Evolutionary conservation across 2,888 invertebrate genomes (phyloP), one percentile per base, ranked within the genome.

Genomic region (Pherbina coryleti): DNA sequence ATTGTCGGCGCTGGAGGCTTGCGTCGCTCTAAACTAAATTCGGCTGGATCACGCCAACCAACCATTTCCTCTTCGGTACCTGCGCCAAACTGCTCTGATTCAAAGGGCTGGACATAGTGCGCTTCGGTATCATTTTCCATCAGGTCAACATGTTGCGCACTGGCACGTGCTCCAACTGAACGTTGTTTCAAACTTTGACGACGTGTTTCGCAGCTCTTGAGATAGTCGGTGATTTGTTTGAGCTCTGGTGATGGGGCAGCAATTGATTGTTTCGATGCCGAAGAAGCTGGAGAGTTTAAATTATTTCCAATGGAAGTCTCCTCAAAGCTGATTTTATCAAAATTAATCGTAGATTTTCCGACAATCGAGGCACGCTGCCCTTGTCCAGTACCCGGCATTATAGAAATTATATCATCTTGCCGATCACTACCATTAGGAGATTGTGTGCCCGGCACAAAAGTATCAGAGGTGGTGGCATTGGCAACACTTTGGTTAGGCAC

Each of bases 1-100:
- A 87, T 88, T 0, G 82, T 81, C 3, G 85, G 79, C 0, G 83
- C 80, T 8, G 81, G 55, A 3, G 75, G 74, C 34, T 83, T 84
- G 0, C 86, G 82, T 0, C 85, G 81, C 49, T 84, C 83, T 22
- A 81, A 82, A 57, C 84, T 83, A 51, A 87, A 86, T 53, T 89
- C 89, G 1, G 89, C 90, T 0, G 91, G 91, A 87, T 93, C 94
- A 84, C 94, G 94, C 95, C 95, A 95, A 0, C 93, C 94, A 0
- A 95, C 93, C 86, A 93, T 93, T 0, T 93, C 92, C 0, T 93
- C 92, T 83, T 95, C 88, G n/a, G 87, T 86, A 37, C 84, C 85
- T 3, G 84, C 77, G 0, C 85, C 84, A 19, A 87, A 85, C 17
- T 88, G 85, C 76, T 88, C 89, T 2, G 88, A 87, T 69, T 89